Base-by-base conservation (phyloP, 2,888 invertebrate species). In the Hydrotaea cyrtoneurina region DNA sequence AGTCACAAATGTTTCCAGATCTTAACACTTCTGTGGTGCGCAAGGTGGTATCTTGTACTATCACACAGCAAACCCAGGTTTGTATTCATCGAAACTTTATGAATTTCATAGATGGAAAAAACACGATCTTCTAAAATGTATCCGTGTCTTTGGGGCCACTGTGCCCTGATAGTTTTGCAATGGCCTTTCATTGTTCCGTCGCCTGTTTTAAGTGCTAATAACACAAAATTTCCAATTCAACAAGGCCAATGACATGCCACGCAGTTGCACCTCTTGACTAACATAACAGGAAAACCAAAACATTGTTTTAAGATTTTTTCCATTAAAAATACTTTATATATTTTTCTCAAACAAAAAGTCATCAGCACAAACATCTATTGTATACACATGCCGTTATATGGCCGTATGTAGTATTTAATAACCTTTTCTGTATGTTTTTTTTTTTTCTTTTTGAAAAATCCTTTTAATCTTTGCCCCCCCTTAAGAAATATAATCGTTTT, bases 401-500 rank as follows among this genome's bases (percentile, higher is more conserved):
- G 13, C 3, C 8, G 39, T 8, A 10, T 13, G 10, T 3, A 17
- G 62, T n/a, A 31, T 15, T 15, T 62, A 31, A 59, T 26, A 13
- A 59, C 11, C 21, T 23, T 19, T 62, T 31, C 15, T 11, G 23
- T 62, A 36, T 62, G 15, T 31, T 26, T 31, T 31, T 31, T 50
- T 50, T n/a, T 31, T 31, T 26, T 31, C 31, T 31, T 50, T 50
- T n/a, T 50, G 13, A 50, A 50, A n/a, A 62, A 31, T 17, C 62
- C 62, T 62, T 62, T 62, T 62, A 62, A 62, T 62, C 62, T 62
- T 31, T 62, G n/a, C 23, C 19, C 55, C 31, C 36, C n/a, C 17
- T 1, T 62, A 31, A 36, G 36, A 50, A 5, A 62, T 15, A 62
- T 31, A 62, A 31, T 62, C 62, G 15, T 62, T 62, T 59, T 2